Evolutionary conservation across 2,888 invertebrate species (phyloP).

Genomic region (Caenorhabditis auriculariae): DNA sequence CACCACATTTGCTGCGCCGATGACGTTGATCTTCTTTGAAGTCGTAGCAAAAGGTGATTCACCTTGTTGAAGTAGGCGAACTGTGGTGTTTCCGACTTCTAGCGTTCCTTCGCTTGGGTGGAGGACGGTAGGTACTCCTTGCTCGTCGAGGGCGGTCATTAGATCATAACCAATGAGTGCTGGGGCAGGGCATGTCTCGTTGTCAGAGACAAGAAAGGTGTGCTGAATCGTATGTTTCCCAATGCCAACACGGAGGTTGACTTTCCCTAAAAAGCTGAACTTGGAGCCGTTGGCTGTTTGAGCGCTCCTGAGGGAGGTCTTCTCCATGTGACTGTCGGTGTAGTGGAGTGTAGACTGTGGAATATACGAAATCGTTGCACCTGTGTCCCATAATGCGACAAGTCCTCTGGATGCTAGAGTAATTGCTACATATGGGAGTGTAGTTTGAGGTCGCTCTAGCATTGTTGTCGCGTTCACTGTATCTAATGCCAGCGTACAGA

Average conservation of each 20-base stretch:
- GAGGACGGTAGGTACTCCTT: slow-evolving; percentile 2
- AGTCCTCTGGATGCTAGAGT: neutral
- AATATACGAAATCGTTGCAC: slow-evolving; percentile 3
- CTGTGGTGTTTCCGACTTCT: neutral
- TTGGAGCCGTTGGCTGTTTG: slow-evolving; percentile 3
- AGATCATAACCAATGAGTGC: slow-evolving; percentile 10
- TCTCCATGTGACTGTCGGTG: neutral
- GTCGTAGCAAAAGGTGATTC: too few relatives aligned
- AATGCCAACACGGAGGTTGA: neutral
- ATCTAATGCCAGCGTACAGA: too few relatives aligned
- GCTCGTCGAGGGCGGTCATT: neutral
- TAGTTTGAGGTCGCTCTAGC: neutral
- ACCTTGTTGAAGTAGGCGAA: neutral
- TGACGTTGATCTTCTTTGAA: too few relatives aligned
- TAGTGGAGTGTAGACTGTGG: neutral
- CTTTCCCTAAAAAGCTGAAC: slow-evolving; percentile 1
- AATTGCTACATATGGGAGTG: slow-evolving; percentile 6
- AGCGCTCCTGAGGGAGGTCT: neutral
- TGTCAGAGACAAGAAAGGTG: neutral
- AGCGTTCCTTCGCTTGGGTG: neutral
- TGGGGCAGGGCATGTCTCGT: slow-evolving; percentile 7
- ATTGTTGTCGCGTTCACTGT: neutral
- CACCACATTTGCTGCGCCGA: too few relatives aligned
- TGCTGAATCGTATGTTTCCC: slow-evolving; percentile 1
- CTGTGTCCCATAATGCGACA: slow-evolving; percentile 8